A percentile compares a stretch with the other conserved stretches of the same genome.
Evolutionary conservation across 2,113 vertebrate genomes (phyloP).

Genomic region (Pipra filicauda): DNA sequence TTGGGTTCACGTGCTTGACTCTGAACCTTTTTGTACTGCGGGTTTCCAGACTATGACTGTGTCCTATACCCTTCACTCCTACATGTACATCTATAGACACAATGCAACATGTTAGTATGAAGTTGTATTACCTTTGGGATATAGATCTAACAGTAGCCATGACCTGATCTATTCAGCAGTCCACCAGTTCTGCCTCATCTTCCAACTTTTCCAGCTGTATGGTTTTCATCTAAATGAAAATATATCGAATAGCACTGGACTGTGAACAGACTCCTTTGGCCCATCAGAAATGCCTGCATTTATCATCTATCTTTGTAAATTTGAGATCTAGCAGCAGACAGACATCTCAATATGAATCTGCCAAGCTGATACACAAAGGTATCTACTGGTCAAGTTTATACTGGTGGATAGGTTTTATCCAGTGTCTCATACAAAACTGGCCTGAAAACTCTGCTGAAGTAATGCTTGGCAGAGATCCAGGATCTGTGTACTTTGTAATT

Average conservation of each 20-base stretch:
- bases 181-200: neutral
- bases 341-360: neutral
- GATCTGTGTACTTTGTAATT: neutral
- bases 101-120: neutral
- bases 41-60: neutral
- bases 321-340: neutral
- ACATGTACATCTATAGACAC: neutral
- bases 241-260: neutral
- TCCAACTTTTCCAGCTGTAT: neutral
- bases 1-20: neutral
- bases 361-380: neutral
- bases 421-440: neutral
- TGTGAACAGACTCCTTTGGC: neutral
- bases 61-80: neutral
- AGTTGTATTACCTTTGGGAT: neutral
- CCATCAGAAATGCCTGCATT: neutral
- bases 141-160: neutral
- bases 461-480: slow-evolving; percentile 9
- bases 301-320: neutral
- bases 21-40: neutral
- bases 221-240: neutral
- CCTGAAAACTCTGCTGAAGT: neutral
- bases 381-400: neutral
- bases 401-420: neutral
- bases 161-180: neutral